phyloP scores from a whole-genome alignment of 2,797 vertebrate genomes.

The Sitta carolinensis region DNA sequence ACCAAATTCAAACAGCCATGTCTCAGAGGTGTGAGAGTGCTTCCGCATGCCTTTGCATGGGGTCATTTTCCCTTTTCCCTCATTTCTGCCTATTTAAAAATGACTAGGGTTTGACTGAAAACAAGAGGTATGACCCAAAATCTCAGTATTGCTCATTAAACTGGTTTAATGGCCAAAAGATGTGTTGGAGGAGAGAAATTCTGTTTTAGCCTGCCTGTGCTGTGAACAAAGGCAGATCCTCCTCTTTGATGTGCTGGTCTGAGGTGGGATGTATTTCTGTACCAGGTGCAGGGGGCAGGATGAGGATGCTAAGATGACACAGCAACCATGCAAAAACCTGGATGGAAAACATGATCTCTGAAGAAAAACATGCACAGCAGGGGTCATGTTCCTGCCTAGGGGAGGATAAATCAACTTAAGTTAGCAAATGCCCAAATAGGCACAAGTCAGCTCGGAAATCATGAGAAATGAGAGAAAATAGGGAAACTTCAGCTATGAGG shows the following conservation, averaged over 20 bases:
- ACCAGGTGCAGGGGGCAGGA: not conserved
- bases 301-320: rapidly evolving
- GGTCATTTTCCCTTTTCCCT: not conserved
- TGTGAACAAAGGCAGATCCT: not conserved
- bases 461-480: not conserved
- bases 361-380: not conserved
- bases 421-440: not conserved
- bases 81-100: not conserved
- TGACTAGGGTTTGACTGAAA: not conserved
- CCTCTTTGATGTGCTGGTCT: not conserved
- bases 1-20: rapidly evolving
- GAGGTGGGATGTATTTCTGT: not conserved
- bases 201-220: not conserved
- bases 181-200: rapidly evolving
- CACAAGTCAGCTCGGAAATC: not conserved
- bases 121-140: not conserved
- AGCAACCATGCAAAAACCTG: not conserved
- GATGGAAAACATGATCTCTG: not conserved
- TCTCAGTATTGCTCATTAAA: not conserved
- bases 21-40: not conserved
- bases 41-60: not conserved
- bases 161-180: not conserved
- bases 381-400: rapidly evolving
- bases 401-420: not conserved
- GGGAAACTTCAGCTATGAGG: not conserved